Conservation (phyloP, 2,113 vertebrate species). For the Aramus guarauna region DNA sequence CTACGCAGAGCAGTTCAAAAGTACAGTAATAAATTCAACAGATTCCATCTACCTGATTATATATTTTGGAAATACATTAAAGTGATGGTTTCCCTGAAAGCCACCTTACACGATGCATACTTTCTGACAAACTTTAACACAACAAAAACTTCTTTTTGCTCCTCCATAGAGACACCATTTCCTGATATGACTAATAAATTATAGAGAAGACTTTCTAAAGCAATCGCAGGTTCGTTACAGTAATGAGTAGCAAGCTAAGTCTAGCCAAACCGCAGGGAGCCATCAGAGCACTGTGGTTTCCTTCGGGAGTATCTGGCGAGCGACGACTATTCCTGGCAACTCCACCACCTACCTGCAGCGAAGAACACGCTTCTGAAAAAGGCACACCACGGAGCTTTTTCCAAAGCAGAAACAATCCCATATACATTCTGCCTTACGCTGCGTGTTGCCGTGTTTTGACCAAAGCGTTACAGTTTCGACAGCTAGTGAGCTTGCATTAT, state of each 20-base stretch:
- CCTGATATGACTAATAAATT: neutral
- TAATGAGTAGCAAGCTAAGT: neutral
- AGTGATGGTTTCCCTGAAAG: neutral
- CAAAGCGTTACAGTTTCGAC: fast-evolving
- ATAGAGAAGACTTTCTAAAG: neutral
- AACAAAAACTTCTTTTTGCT: neutral
- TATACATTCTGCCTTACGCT: fast-evolving
- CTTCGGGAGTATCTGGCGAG: neutral
- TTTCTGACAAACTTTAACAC: neutral
- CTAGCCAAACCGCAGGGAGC: neutral
- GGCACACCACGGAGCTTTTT: fast-evolving
- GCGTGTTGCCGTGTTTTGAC: fast-evolving
- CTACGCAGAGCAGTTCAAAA: neutral
- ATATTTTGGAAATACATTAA: neutral
- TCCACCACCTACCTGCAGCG: neutral
- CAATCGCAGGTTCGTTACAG: neutral
- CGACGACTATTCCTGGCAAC: neutral
- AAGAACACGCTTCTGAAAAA: neutral
- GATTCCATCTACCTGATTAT: neutral
- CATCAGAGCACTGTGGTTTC: neutral
- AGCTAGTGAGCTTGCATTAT: fast-evolving
- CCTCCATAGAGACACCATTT: neutral
- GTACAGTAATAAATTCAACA: neutral
- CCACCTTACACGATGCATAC: fast-evolving
- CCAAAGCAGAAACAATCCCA: neutral